Percentiles rank a stretch among this genome's conserved stretches.
phyloP scores from a whole-genome alignment of 1,140 invertebrate genomes.

The Eumaeus atala region DNA sequence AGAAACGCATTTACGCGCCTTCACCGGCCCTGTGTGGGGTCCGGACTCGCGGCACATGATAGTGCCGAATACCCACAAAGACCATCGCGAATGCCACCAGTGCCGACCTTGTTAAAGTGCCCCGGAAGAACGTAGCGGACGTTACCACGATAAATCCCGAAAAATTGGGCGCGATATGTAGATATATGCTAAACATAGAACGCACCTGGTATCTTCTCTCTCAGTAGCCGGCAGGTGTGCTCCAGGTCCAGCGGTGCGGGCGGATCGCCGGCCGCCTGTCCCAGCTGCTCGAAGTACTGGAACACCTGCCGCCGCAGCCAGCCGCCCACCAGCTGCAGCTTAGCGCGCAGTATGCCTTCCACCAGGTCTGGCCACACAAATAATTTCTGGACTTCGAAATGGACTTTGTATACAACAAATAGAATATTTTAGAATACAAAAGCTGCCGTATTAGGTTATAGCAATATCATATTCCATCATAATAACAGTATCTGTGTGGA shows the following conservation, averaged over 20 bases:
- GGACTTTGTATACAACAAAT: no score
- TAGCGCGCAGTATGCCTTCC: conserved; percentile 36
- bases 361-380: conserved; percentile 33
- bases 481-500: no score
- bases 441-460: no score
- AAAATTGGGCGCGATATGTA: background rate
- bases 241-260: conserved; percentile 29
- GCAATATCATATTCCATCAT: no score
- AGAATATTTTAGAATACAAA: no score
- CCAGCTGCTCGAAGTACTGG: conserved; percentile 32
- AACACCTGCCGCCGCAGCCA: conserved; percentile 45
- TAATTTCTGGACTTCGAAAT: background rate
- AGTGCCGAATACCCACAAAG: no score
- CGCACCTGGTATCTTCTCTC: conserved; percentile 45
- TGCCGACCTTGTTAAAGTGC: background rate
- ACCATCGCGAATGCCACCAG: no score
- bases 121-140: background rate
- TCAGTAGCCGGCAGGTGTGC: conserved; percentile 36
- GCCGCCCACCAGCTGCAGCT: conserved; percentile 35
- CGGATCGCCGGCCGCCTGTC: conserved; percentile 6
- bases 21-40: no score
- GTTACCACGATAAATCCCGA: background rate
- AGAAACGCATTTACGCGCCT: no score
- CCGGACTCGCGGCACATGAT: no score
- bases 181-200: background rate